Conservation (phyloP, 1,140 invertebrate species). For the Muscidifurax raptorellus region DNA sequence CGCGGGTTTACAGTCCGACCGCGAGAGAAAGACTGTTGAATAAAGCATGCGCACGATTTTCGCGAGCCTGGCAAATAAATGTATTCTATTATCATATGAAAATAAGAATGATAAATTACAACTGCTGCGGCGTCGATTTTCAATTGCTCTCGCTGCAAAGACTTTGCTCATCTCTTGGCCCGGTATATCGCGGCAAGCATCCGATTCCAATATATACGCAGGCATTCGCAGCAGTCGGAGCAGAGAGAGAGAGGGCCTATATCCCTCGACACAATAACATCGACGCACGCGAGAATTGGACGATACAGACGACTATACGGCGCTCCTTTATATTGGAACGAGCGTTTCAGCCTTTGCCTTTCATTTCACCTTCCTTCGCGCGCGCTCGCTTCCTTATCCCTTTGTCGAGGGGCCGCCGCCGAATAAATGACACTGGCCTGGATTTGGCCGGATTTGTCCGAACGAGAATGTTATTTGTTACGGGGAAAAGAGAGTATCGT, state of each 20-base stretch:
- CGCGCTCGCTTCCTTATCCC: neutral
- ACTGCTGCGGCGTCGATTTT: neutral
- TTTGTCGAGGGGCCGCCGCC: neutral
- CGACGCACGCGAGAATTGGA: neutral
- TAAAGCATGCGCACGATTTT: neutral
- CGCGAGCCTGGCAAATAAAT: neutral
- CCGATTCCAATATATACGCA: neutral
- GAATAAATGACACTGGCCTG: slow-evolving; percentile 37
- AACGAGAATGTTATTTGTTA: slow-evolving; percentile 45
- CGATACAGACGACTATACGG: neutral
- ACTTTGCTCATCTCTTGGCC: no score
- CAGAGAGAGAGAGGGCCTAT: no score
- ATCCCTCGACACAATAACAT: neutral
- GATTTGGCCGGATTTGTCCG: slow-evolving; percentile 40
- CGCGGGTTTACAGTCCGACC: no score
- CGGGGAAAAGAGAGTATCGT: neutral
- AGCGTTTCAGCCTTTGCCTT: neutral
- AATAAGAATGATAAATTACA: neutral
- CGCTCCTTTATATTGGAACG: neutral
- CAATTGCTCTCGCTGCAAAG: neutral
- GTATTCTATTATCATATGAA: neutral
- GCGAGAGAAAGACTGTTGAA: neutral
- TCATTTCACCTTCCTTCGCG: neutral
- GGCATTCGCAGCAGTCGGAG: neutral
- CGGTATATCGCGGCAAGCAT: neutral